phyloP scores from a whole-genome alignment of 2,888 invertebrate genomes.

The Caenorhabditis becei region DNA sequence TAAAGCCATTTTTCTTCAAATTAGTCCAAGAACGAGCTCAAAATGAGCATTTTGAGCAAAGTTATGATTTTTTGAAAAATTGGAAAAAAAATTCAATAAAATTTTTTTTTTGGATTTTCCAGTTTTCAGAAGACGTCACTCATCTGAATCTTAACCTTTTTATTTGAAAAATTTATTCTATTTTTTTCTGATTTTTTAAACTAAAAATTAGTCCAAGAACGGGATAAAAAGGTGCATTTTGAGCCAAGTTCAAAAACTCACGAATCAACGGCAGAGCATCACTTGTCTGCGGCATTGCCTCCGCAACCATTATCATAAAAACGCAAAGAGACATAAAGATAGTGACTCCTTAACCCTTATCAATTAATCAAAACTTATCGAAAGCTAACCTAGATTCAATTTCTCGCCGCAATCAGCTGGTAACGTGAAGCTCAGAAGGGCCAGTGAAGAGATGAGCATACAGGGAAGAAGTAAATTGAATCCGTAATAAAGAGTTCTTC shows the following conservation, averaged over 20 bases:
- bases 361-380: not conserved
- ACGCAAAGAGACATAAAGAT: conserved; percentile 92
- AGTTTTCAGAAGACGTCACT: conserved; percentile 77
- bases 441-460: conserved; percentile 98
- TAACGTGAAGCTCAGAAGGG: conserved; percentile 96
- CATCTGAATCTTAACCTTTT: conserved; percentile 75
- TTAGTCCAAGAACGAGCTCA: too few species aligned
- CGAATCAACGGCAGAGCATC: conserved; percentile 95
- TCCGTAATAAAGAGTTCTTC: conserved; percentile 80
- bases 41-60: too few species aligned
- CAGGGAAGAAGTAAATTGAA: conserved; percentile 99
- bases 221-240: too few species aligned
- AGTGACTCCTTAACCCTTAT: conserved; percentile 79
- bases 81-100: too few species aligned
- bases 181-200: too few species aligned
- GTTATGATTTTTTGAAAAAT: too few species aligned
- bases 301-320: conserved; percentile 97
- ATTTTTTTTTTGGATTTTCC: too few species aligned
- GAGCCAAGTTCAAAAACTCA: conserved; percentile 52
- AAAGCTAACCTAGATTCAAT: conserved; percentile 90
- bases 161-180: conserved; percentile 77
- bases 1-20: too few species aligned
- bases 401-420: conserved; percentile 99
- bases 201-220: not conserved
- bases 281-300: conserved; percentile 98